Conservation (phyloP, 2,888 invertebrate genomes). For the Caenorhabditis macrosperma region DNA sequence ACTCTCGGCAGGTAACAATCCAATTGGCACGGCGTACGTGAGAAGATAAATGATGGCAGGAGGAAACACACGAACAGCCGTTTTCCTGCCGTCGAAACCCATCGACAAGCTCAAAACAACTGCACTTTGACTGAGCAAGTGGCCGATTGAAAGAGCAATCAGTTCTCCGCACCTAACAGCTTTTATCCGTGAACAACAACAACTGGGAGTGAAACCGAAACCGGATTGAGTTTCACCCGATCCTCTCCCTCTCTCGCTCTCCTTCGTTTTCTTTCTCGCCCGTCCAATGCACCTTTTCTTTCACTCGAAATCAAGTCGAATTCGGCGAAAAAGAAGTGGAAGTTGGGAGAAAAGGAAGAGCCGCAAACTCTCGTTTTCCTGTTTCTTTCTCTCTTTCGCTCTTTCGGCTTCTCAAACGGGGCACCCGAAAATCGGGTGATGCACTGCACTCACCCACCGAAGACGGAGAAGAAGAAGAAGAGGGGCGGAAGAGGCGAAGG, state of each 20-base stretch:
- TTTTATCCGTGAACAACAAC: not conserved
- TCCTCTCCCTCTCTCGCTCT: not conserved
- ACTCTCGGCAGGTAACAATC: no score
- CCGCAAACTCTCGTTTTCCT: slow-evolving; percentile 8
- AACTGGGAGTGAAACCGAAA: slow-evolving; percentile 32
- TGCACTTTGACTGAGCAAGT: not conserved
- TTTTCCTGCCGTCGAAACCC: not conserved
- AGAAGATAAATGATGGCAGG: not conserved
- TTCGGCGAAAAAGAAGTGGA: not conserved
- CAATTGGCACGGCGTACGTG: no score
- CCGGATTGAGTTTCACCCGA: slow-evolving; percentile 31
- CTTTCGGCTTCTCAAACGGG: not conserved
- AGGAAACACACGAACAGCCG: not conserved
- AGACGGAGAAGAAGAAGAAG: slow-evolving; percentile 9
- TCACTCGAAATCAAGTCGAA: slow-evolving; percentile 6
- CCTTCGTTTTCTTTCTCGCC: slow-evolving; percentile 5
- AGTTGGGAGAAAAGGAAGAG: not conserved
- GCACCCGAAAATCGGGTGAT: slow-evolving; percentile 43
- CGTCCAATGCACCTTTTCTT: slow-evolving; percentile 3
- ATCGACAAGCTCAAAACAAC: not conserved
- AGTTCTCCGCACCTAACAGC: not conserved
- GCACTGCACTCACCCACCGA: slow-evolving; percentile 31
- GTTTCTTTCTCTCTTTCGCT: slow-evolving; percentile 13
- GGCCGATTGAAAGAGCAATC: not conserved
- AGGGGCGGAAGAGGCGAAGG: slow-evolving; percentile 13